phyloP scores from a whole-genome alignment of 1,140 invertebrate species.

The Phenacoccus solenopsis region DNA sequence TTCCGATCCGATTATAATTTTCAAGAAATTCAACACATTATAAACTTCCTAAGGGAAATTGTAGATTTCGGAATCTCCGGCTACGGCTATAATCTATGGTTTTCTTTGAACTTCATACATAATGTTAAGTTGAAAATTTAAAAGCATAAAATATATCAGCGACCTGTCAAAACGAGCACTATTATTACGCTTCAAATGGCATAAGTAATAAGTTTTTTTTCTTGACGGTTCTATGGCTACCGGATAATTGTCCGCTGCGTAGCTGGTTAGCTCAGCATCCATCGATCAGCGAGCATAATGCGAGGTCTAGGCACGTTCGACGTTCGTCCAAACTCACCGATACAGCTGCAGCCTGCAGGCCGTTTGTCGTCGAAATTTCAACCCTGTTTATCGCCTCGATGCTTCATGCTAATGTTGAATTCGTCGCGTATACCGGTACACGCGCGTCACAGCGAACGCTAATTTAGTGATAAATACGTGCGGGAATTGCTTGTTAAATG shows the following conservation, averaged over 20 bases:
- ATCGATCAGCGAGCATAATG: too few species aligned
- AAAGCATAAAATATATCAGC: conserved; percentile 17
- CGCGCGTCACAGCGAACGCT: too few species aligned
- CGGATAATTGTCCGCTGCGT: conserved; percentile 9
- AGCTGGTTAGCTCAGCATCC: not conserved
- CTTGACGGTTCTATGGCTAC: conserved; percentile 11
- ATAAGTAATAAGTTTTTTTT: conserved; percentile 14
- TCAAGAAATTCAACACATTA: conserved; percentile 13
- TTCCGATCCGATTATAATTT: conserved; percentile 1
- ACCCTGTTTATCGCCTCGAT: too few species aligned
- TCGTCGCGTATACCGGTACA: too few species aligned
- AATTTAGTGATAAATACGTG: too few species aligned
- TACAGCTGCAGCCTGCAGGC: too few species aligned
- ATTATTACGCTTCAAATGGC: conserved; percentile 13
- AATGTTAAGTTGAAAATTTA: conserved; percentile 14
- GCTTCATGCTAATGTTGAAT: too few species aligned
- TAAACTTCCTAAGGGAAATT: conserved; percentile 9
- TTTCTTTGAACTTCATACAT: not conserved
- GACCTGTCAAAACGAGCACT: conserved; percentile 9
- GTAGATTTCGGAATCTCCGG: not conserved
- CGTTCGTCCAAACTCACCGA: too few species aligned
- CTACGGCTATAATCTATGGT: not conserved
- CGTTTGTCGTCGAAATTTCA: too few species aligned
- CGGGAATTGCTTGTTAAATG: too few species aligned
- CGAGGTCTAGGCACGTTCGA: too few species aligned